These are phyloP conservation scores for Pyrrhia umbra DNA, from an alignment of 2,888 invertebrate genomes.

Conservation along the genomic window DNA sequence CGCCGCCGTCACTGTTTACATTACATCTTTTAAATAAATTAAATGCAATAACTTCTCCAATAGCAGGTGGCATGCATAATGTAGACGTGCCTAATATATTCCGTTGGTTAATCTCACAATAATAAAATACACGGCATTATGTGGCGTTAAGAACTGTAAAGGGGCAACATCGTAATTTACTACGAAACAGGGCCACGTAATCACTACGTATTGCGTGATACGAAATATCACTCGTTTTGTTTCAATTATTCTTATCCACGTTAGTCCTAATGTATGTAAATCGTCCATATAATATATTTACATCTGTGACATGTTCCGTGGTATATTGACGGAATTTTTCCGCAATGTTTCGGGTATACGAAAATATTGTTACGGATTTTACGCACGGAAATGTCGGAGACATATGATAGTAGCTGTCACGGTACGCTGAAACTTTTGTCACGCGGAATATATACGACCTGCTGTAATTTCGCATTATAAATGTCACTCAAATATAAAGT, in stretches of 20 bases:
- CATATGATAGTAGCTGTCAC: slow-evolving; percentile 47
- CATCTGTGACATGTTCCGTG: slow-evolving; percentile 52
- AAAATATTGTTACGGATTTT: slow-evolving; percentile 49
- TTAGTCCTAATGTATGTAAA: slow-evolving; percentile 70
- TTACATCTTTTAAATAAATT: slow-evolving; percentile 48
- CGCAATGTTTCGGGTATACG: slow-evolving; percentile 26
- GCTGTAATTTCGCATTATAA: slow-evolving; percentile 35
- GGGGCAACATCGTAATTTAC: slow-evolving; percentile 64
- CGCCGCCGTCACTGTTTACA: slow-evolving; percentile 21
- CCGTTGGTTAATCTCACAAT: slow-evolving; percentile 56
- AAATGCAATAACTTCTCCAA: slow-evolving; percentile 47
- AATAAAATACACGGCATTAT: slow-evolving; percentile 59
- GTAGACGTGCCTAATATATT: slow-evolving; percentile 53
- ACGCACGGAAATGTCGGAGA: slow-evolving; percentile 41
- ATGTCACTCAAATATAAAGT: slow-evolving; percentile 15
- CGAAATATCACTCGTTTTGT: slow-evolving; percentile 77
- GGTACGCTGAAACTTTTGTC: slow-evolving; percentile 43
- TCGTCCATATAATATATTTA: slow-evolving; percentile 50
- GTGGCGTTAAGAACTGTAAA: slow-evolving; percentile 45
- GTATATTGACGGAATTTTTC: slow-evolving; percentile 51
- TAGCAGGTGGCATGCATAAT: slow-evolving; percentile 53
- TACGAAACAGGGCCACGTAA: slow-evolving; percentile 68
- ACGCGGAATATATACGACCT: slow-evolving; percentile 26
- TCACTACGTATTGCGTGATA: slow-evolving; percentile 79
- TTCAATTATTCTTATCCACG: slow-evolving; percentile 75